A percentile compares a stretch with the other conserved stretches of the same genome.
Evolutionary conservation across 2,797 vertebrate genomes (phyloP).

Genomic region (Melanotaenia trifasciata): DNA sequence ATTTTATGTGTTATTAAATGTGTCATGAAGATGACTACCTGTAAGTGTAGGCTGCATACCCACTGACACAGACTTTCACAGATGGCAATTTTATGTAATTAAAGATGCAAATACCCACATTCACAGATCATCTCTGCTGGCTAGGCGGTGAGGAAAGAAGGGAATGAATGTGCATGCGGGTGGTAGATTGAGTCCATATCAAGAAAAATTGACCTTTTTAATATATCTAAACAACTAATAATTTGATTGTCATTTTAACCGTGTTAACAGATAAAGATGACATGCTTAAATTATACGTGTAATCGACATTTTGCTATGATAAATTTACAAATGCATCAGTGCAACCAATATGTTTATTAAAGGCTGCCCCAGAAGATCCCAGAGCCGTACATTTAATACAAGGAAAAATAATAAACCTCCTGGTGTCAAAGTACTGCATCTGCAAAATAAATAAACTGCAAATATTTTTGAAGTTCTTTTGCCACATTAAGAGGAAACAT

Average conservation of each 20-base stretch:
- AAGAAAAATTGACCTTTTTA: neutral
- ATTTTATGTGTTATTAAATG: slow-evolving; percentile 58
- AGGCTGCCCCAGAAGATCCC: no score
- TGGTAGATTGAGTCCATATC: neutral
- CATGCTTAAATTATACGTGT: neutral
- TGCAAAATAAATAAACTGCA: no score
- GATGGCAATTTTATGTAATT: slow-evolving; percentile 27
- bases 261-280: neutral
- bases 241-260: neutral
- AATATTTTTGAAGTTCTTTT: neutral
- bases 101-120: neutral
- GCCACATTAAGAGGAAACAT: no score
- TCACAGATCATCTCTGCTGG: no score
- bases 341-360: no score
- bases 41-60: slow-evolving; percentile 36
- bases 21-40: slow-evolving; percentile 61
- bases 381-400: no score
- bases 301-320: no score
- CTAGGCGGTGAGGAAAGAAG: no score
- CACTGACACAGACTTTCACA: slow-evolving; percentile 36
- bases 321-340: neutral
- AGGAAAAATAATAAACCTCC: no score
- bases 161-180: neutral
- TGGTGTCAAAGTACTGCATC: no score
- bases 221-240: neutral